Base-by-base conservation (phyloP, 2,888 invertebrate species). In the Agrenia bidenticulata region DNA sequence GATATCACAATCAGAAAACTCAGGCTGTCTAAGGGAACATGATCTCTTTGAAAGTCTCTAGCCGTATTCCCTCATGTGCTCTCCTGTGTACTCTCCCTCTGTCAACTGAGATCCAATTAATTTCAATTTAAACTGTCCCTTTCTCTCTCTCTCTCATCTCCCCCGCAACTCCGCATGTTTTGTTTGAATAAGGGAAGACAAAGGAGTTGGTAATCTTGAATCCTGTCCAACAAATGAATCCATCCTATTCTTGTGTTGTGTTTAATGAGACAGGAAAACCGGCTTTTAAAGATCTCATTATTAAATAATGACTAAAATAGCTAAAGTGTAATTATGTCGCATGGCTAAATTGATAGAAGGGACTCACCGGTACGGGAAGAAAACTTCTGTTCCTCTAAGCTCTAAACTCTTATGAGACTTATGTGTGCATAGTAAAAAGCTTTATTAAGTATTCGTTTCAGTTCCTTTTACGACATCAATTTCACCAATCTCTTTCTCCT, bases 71-170 rank as follows among this genome's bases (percentile, higher is more conserved):
- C 19, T 19, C 7, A 17, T 15, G 45, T 32, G 5, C 32, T 32
- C 32, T 11, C 11, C 32, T 32, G 5, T 32, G 32, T 7, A 7
- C 32, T 32, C 19, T 11, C 17, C 26, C 27, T 13, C 55, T 55
- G 55, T 55, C 55, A 55, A 55, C 55, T 55, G 27, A n/a, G 26
- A 27, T 55, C 55, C 55, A 55, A 55, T 55, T 55, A 55, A 55
- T 55, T 55, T 55, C 55, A 27, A 55, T 26, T 24, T 26, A 5
- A 55, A 51, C 5, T 45, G 45, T 19, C 19, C 45, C 15, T 32
- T 32, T 45, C 5, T 45, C 45, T 15, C 45, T 45, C 45, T 45
- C n/a, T 45, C 7, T 17, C 7, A 15, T 9, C 45, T 45, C 15
- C n/a, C 4, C 4, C 5, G 19, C 19, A 9, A 17, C 39, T 39